Evolutionary conservation across 2,888 invertebrate species (phyloP).

Genomic region (Thecocarcelia acutangulata): DNA sequence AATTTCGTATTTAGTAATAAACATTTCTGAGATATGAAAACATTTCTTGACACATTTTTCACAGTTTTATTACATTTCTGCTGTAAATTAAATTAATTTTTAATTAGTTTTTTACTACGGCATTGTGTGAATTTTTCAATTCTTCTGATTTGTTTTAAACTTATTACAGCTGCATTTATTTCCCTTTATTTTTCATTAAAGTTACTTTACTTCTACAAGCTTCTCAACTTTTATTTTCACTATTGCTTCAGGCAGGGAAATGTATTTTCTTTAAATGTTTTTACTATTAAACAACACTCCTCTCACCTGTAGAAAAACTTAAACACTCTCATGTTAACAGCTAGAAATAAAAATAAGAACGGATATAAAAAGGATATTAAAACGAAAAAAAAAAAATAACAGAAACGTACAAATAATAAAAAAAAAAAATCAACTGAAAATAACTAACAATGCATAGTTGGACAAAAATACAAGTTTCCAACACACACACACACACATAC

Average conservation of each 20-base stretch:
- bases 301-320: constrained; percentile 21
- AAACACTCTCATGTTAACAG: constrained; percentile 5
- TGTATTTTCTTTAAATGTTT: constrained; percentile 58
- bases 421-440: constrained; percentile 33
- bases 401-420: not conserved
- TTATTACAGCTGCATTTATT: not conserved
- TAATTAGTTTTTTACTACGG: not conserved
- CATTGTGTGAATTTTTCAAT: constrained; percentile 9
- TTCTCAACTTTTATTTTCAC: constrained; percentile 9
- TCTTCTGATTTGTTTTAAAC: constrained; percentile 4
- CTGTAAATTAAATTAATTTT: not conserved
- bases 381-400: constrained; percentile 35
- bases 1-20: too few species aligned
- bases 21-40: not conserved
- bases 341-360: constrained; percentile 25
- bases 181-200: constrained; percentile 24
- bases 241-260: constrained; percentile 30
- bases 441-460: constrained; percentile 33
- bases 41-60: not conserved
- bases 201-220: not conserved
- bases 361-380: constrained; percentile 60
- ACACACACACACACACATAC: constrained; percentile 19
- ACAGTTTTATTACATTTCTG: not conserved
- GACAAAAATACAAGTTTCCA: not conserved
- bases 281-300: constrained; percentile 51